Conservation (phyloP, 2,113 vertebrate species). For the Corydoras maculifer region DNA sequence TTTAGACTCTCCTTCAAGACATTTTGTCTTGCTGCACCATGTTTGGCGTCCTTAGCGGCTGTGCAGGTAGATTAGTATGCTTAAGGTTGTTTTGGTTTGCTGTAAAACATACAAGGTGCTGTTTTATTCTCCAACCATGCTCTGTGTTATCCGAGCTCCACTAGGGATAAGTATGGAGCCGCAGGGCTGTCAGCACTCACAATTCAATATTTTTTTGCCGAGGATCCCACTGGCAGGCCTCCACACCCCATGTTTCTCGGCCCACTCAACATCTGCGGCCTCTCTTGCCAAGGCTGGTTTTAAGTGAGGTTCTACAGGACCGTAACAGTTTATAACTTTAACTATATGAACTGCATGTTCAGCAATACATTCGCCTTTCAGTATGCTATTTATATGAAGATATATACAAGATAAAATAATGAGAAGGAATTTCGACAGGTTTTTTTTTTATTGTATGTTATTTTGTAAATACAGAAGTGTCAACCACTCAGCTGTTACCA, state of each 20-base stretch:
- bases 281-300: constrained; percentile 5
- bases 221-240: constrained; percentile 4
- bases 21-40: constrained; percentile 23
- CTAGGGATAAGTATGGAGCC: neutral
- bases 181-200: constrained; percentile 12
- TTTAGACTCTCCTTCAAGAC: constrained; percentile 25
- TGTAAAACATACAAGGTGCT: neutral
- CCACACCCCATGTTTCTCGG: neutral
- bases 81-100: constrained; percentile 24
- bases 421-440: too few relatives aligned
- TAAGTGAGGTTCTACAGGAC: neutral
- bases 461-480: too few relatives aligned
- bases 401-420: too few relatives aligned
- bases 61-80: constrained; percentile 12
- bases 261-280: constrained; percentile 6
- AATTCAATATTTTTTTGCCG: neutral
- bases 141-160: neutral
- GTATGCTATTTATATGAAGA: too few relatives aligned
- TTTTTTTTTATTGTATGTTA: too few relatives aligned
- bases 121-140: neutral
- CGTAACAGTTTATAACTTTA: too few relatives aligned
- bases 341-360: too few relatives aligned
- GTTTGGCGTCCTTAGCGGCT: constrained; percentile 18
- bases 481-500: too few relatives aligned
- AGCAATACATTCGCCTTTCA: too few relatives aligned